A percentile compares a stretch with the other conserved stretches of the same genome.
Evolutionary conservation across 2,888 invertebrate genomes (phyloP).

Genomic region (Tenthredo notha): DNA sequence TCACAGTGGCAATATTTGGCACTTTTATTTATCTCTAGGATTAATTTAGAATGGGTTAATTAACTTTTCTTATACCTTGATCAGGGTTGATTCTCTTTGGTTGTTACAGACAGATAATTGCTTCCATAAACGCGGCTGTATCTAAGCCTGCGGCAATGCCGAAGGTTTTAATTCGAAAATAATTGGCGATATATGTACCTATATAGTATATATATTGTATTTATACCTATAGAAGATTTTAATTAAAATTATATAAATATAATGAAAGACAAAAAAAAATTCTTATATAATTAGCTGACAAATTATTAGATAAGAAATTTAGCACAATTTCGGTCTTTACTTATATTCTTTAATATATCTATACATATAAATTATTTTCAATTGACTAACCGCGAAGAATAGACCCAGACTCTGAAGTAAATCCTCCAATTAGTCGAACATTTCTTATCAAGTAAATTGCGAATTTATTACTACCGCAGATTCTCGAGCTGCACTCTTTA

Average conservation of each 20-base stretch:
- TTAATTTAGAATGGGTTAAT: slow-evolving; percentile 42
- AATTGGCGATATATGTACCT: neutral
- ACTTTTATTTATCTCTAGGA: slow-evolving; percentile 50
- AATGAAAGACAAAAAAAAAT: neutral
- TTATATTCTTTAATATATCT: neutral
- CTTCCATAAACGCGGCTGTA: slow-evolving; percentile 13
- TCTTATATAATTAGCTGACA: neutral
- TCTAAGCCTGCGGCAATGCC: neutral
- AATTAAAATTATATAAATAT: neutral
- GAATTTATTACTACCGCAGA: neutral
- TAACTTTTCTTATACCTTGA: slow-evolving; percentile 33
- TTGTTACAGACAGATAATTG: slow-evolving; percentile 38
- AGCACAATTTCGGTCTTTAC: neutral
- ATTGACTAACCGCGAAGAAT: neutral
- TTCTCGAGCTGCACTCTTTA: neutral
- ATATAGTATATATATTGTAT: too few species aligned
- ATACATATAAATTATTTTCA: neutral
- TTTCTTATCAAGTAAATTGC: slow-evolving; percentile 28
- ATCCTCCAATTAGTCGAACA: slow-evolving; percentile 11
- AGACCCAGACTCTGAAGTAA: neutral
- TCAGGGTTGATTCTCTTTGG: neutral
- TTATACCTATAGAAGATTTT: neutral
- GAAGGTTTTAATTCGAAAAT: slow-evolving; percentile 10
- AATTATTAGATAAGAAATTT: neutral
- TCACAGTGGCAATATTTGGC: neutral